Evolutionary conservation across 1,140 invertebrate genomes (phyloP), one percentile per base, ranked within the genome.

Genomic region (Rhopalosiphum padi): DNA sequence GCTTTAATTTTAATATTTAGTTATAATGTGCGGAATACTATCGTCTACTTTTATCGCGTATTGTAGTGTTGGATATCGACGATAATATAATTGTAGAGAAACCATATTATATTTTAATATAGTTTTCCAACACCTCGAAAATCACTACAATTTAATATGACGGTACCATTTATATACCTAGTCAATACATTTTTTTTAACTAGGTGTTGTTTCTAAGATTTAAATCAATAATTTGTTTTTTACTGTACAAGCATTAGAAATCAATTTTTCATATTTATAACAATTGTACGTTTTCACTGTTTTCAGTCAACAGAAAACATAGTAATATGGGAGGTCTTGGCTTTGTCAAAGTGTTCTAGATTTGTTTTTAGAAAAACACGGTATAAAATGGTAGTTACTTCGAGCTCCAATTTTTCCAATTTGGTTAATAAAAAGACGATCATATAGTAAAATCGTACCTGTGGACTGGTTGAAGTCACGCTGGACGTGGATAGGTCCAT

Each of bases 401-500:
- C 25, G 0, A 23, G 5, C 23, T 60, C 23, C 25, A 60, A 30
- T 25, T 25, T 5, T n/a, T n/a, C 30, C 60, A n/a, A 1, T 1
- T n/a, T 68, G 30, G 30, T n/a, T 30, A 15, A 30, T 30, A 9
- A n/a, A 68, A 60, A 60, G 60, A 68, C 30, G 15, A 68, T 6
- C 55, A 9, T 68, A 30, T 55, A 25, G 53, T 55, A 60, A 30
- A 60, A 60, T 46, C 15, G 51, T 90, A 90, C 97, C 96, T 98
- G 97, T 94, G 97, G 97, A 96, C 97, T 98, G 94, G 97, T 97
- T 48, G 97, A 97, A 53, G 97, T 97, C 37, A 97, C 97, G 95
- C 97, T 98, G 94, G 97, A 98, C 48, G 97, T 98, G 91, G 97
- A 98, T 48, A 98, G 96, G 95, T 98, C 98, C 96, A 98, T 98